Percentiles rank a stretch among this genome's conserved stretches.
These are phyloP conservation scores for Syngnathus scovelli DNA, from an alignment of 2,113 vertebrate species.

Conservation along the genomic window DNA sequence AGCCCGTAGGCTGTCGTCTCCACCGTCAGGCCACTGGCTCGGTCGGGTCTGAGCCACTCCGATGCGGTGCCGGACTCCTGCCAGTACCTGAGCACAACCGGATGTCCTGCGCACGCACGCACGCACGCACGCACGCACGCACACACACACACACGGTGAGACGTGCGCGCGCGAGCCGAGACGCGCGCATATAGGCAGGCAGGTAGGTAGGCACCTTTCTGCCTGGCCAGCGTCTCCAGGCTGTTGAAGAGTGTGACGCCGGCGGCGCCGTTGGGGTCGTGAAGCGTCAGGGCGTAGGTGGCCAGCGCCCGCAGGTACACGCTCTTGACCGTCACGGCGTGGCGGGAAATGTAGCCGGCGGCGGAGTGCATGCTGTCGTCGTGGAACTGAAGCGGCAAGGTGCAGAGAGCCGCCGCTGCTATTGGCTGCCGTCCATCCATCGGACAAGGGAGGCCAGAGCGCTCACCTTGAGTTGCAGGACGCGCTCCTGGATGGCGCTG, in stretches of 20 bases:
- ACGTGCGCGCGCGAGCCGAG: not conserved
- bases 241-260: slow-evolving; percentile 21
- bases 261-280: slow-evolving; percentile 40
- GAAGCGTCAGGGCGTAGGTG: slow-evolving; percentile 76
- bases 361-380: slow-evolving; percentile 64
- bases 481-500: slow-evolving; percentile 56
- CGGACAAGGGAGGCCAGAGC: not conserved
- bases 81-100: slow-evolving; percentile 79
- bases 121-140: no score
- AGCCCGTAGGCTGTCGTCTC: slow-evolving; percentile 85
- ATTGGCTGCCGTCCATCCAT: not conserved
- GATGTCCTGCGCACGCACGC: slow-evolving; percentile 68
- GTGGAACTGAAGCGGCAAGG: slow-evolving; percentile 67
- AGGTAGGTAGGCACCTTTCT: slow-evolving; percentile 55
- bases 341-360: slow-evolving; percentile 69
- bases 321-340: slow-evolving; percentile 63
- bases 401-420: not conserved
- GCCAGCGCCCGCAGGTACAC: slow-evolving; percentile 78
- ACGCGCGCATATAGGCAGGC: slow-evolving; percentile 3
- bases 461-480: slow-evolving; percentile 65
- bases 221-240: slow-evolving; percentile 70
- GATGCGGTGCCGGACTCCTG: slow-evolving; percentile 51
- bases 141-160: slow-evolving; percentile 1
- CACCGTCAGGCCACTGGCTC: slow-evolving; percentile 72
- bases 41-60: slow-evolving; percentile 55